These are phyloP conservation scores for Synergus gifuensis DNA, from an alignment of 2,888 invertebrate species.

Conservation along the genomic window DNA sequence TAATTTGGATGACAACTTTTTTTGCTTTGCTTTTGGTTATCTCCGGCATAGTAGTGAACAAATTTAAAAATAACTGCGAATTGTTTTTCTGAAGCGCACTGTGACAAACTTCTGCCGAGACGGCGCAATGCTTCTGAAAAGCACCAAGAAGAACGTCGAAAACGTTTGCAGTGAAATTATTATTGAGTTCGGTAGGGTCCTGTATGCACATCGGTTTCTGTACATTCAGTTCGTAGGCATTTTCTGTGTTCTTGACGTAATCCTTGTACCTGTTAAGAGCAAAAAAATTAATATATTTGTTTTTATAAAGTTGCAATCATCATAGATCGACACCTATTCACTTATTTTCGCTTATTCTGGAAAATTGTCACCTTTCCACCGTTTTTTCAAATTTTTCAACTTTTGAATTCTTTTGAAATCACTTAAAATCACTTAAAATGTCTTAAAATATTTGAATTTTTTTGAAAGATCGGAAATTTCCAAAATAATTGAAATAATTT, in stretches of 20 bases:
- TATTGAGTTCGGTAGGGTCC: constrained; percentile 84
- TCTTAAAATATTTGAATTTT: too few relatives aligned
- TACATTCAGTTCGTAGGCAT: constrained; percentile 40
- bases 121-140: constrained; percentile 70
- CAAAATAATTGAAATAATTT: too few relatives aligned
- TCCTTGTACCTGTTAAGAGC: constrained; percentile 29
- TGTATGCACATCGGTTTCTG: constrained; percentile 80
- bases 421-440: too few relatives aligned
- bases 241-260: constrained; percentile 47
- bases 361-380: too few relatives aligned
- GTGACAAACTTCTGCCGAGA: constrained; percentile 64
- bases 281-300: background rate
- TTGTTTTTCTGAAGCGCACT: constrained; percentile 50
- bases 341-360: too few relatives aligned
- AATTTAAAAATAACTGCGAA: constrained; percentile 61
- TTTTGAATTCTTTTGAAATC: too few relatives aligned
- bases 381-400: too few relatives aligned
- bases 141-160: constrained; percentile 59
- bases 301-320: too few relatives aligned
- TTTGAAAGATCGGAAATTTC: too few relatives aligned
- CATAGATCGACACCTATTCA: too few relatives aligned
- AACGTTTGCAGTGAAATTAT: constrained; percentile 80
- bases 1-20: constrained; percentile 58
- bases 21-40: constrained; percentile 43
- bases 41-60: constrained; percentile 54